Evolutionary conservation across 2,113 vertebrate species (phyloP), one percentile per base, ranked within the genome.

Genomic region (Perca schrenkii): DNA sequence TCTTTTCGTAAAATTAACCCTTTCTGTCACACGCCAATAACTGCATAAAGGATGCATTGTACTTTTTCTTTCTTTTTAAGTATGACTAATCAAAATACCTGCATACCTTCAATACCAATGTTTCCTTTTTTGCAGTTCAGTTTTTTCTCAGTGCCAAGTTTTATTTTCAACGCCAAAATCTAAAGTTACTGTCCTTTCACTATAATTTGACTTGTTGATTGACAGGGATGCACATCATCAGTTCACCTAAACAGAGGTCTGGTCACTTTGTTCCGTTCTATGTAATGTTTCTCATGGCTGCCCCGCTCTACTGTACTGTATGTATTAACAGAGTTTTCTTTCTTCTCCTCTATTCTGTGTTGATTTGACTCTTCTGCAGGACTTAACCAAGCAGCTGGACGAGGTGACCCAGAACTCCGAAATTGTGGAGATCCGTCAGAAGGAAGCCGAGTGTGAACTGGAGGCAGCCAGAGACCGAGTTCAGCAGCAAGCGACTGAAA

Each of bases 401-500:
- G 97, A 99, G 83, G 97, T 97, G 94, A 98, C 97, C 87, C 97
- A 98, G 92, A 97, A 98, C 86, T 97, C 97, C 2, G 95, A 97
- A 94, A 97, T 97, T n/a, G 94, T 98, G 87, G 89, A 98, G 88
- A 98, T 96, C 94, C 97, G 98, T 90, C 98, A 99, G 93, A 99
- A 98, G 84, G 97, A 99, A 88, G 96, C 97, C 1, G 98, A 99
- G 92, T 98, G 96, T 68, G 98, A 99, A 89, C 96, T 99, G 28
- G 97, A 97, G 89, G 97, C 97, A 65, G 96, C 97, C 86, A 96
- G 97, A 90, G 98, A 98, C 80, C 93, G 95, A 52, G 96, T 99
- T 84, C 98, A 99, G 70, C 97, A 99, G 93, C 98, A 99, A 83
- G 98, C 98, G 13, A 96, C 98, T 4, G 98, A 99, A 88, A 98